These are phyloP conservation scores for Galerucella calmariensis DNA, from an alignment of 2,888 invertebrate genomes.

Conservation along the genomic window DNA sequence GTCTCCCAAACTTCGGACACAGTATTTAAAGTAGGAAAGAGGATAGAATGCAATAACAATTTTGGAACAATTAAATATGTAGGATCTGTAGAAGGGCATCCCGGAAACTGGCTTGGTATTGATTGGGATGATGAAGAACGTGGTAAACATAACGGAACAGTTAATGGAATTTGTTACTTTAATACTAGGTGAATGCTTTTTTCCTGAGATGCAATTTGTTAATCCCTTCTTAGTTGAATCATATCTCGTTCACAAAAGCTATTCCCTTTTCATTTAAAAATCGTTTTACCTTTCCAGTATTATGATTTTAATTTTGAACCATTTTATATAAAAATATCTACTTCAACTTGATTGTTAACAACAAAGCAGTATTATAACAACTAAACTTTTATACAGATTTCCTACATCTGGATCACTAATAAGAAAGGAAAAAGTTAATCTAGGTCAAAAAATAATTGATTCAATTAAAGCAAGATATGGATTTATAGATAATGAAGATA, in stretches of 20 bases:
- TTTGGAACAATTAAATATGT: slow-evolving; percentile 79
- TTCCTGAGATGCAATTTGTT: background rate
- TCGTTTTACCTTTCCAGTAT: background rate
- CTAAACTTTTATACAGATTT: slow-evolving; percentile 65
- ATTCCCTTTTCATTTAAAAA: background rate
- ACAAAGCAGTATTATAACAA: background rate
- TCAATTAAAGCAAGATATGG: slow-evolving; percentile 81
- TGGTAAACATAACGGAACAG: slow-evolving; percentile 92
- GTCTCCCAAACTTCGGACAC: slow-evolving; percentile 28
- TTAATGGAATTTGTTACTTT: slow-evolving; percentile 87
- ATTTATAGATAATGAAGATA: slow-evolving; percentile 69
- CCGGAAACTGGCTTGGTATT: slow-evolving; percentile 90
- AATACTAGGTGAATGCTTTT: slow-evolving; percentile 68
- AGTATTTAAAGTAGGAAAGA: slow-evolving; percentile 55
- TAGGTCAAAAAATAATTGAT: slow-evolving; percentile 77
- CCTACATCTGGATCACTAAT: slow-evolving; percentile 91
- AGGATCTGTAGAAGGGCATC: slow-evolving; percentile 77
- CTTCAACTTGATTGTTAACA: background rate
- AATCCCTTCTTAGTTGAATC: too few species aligned
- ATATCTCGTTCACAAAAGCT: too few species aligned
- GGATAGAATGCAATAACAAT: slow-evolving; percentile 59
- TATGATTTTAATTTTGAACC: background rate
- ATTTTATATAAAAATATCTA: background rate
- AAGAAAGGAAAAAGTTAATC: slow-evolving; percentile 81
- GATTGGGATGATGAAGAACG: slow-evolving; percentile 93